phyloP scores from a whole-genome alignment of 2,888 invertebrate genomes.

The Polymixis lichenea region DNA sequence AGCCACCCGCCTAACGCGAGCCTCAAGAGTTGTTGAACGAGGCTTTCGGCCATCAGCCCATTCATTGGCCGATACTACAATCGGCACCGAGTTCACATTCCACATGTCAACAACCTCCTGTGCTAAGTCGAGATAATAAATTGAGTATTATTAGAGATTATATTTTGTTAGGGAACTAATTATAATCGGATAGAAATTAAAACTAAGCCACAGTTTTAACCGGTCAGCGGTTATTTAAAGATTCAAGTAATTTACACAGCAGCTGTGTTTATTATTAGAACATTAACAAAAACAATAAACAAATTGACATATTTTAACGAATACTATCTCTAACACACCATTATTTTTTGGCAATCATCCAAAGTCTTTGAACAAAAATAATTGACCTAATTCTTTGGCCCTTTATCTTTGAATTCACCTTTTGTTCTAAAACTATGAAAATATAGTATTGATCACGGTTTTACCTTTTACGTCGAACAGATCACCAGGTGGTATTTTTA shows the following conservation, averaged over 20 bases:
- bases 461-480: background rate
- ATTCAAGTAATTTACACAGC: background rate
- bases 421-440: constrained; percentile 24
- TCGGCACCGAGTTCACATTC: no score
- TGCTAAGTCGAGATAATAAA: background rate
- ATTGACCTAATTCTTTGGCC: constrained; percentile 44
- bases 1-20: no score
- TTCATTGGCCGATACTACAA: no score
- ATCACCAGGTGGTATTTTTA: background rate
- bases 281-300: constrained; percentile 37
- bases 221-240: background rate
- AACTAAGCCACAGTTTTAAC: background rate
- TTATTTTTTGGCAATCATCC: constrained; percentile 41
- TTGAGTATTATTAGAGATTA: no score
- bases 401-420: constrained; percentile 30
- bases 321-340: constrained; percentile 24
- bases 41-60: no score
- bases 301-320: constrained; percentile 45
- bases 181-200: background rate
- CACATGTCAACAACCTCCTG: no score
- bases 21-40: no score
- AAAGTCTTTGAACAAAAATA: constrained; percentile 51
- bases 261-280: constrained; percentile 16
- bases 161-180: no score
- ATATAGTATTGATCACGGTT: background rate